A percentile compares a stretch with the other conserved stretches of the same genome.
Evolutionary conservation across 2,113 vertebrate genomes (phyloP).

Genomic region (Oreocharis arfaki): DNA sequence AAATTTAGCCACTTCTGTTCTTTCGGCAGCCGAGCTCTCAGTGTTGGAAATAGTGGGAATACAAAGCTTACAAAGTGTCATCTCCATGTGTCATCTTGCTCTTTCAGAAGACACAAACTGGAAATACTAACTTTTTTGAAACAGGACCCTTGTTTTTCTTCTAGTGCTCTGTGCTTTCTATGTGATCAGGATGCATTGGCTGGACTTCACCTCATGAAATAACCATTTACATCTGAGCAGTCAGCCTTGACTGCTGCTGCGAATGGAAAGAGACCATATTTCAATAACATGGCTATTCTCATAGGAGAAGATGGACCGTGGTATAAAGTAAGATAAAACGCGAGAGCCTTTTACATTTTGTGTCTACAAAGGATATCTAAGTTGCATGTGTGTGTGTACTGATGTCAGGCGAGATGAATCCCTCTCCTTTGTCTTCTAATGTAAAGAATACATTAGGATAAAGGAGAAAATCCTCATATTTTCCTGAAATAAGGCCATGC

Average conservation of each 20-base stretch:
- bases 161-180: not conserved
- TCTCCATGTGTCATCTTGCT: not conserved
- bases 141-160: not conserved
- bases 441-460: not conserved
- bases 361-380: not conserved
- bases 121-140: not conserved
- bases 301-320: not conserved
- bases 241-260: not conserved
- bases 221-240: not conserved
- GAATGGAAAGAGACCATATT: not conserved
- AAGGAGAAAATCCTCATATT: not conserved
- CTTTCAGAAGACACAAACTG: not conserved
- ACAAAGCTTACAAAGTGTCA: not conserved
- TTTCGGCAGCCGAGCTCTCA: not conserved
- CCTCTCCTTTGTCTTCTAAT: not conserved
- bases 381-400: not conserved
- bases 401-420: not conserved
- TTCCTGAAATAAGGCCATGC: not conserved
- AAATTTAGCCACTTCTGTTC: not conserved
- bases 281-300: not conserved
- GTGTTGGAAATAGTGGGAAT: not conserved
- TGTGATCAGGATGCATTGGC: not conserved
- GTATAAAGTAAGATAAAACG: not conserved
- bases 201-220: not conserved
- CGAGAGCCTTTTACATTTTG: not conserved